Evolutionary conservation across 2,113 vertebrate genomes (phyloP).

Genomic region (Bubo scandiacus): DNA sequence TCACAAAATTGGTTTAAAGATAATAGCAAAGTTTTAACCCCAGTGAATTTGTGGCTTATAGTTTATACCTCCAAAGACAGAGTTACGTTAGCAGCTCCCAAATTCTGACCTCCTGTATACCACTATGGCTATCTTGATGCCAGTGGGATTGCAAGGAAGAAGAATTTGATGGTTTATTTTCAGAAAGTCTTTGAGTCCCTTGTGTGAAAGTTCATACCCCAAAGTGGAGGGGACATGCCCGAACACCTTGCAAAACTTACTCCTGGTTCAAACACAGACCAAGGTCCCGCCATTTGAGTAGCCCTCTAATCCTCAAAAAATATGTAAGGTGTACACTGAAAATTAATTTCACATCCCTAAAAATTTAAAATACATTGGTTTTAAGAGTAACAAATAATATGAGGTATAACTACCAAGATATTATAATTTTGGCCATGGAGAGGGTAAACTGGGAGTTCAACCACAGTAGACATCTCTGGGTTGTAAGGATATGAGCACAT

Average conservation of each 20-base stretch:
- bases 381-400: not conserved
- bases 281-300: not conserved
- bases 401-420: not conserved
- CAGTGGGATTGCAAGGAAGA: not conserved
- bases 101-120: not conserved
- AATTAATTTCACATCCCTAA: not conserved
- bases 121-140: not conserved
- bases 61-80: not conserved
- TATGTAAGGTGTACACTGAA: not conserved
- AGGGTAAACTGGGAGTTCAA: not conserved
- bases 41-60: not conserved
- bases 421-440: not conserved
- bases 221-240: not conserved
- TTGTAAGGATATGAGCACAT: not conserved
- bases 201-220: not conserved
- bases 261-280: not conserved
- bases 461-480: not conserved
- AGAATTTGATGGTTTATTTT: not conserved
- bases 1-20: not conserved
- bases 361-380: not conserved
- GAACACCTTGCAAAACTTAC: not conserved
- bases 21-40: not conserved
- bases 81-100: not conserved
- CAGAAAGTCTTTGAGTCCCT: not conserved
- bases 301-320: not conserved